Base-by-base conservation (phyloP, 2,888 invertebrate species). In the Drosophila anomalipes region DNA sequence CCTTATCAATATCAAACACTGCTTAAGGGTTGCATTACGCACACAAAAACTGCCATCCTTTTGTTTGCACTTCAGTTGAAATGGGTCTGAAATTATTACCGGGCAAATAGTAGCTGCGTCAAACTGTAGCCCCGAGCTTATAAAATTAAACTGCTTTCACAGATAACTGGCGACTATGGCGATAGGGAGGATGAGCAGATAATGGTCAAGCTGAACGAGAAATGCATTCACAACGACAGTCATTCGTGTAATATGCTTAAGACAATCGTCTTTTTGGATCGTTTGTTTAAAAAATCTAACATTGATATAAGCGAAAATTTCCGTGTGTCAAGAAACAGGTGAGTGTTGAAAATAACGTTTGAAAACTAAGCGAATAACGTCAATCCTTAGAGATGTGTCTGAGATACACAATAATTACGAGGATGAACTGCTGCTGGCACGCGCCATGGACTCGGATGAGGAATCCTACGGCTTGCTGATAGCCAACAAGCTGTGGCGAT, bases 241-340 rank as follows among this genome's bases (percentile, higher is more conserved):
- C 96, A 96, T 44, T 96, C 97, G 12, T 97, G 97, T 92, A 96
- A 97, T 91, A 97, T 97, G 94, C 94, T 97, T 28, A 97, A 97
- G 93, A 93, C 97, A 83, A 96, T 97, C 47, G 96, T 96, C 26
- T 97, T 97, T 92, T 96, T 97, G 94, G 97, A 97, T 94, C 95
- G 96, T 77, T 95, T 97, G 93, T 94, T 97, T 90, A 96, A 97
- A 92, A 97, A 97, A 80, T 96, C 97, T 0, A 95, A 96, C 60
- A 95, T 97, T 89, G 96, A 97, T 88, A 94, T 97, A 54, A 96
- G 96, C 54, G 96, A 96, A 66, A 96, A 96, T 86, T 94, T 97
- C 70, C 96, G 97, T 94, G 96, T 97, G 81, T 95, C 96, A 19
- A 95, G 96, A 92, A 97, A 95, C 77, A 95, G 95, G 95, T 95